Base-by-base conservation (phyloP, 1,140 invertebrate genomes). In the Dendrolimus kikuchii region DNA sequence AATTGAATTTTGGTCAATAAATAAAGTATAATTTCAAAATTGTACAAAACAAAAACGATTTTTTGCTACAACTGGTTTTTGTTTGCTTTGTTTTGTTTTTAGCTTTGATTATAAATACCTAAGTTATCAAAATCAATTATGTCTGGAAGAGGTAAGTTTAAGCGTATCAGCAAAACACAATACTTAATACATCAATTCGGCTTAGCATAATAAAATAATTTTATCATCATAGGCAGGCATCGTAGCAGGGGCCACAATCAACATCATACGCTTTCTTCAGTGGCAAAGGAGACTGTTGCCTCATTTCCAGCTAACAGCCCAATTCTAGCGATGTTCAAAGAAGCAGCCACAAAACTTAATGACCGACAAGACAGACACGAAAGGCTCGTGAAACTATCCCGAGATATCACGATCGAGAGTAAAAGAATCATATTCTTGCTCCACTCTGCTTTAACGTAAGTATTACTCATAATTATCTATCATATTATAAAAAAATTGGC, bases 351-450 rank as follows among this genome's bases (percentile, higher is more conserved):
- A 4, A 92, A 94, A 66, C 84, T 98, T 5, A 95, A 96, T 66
- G 82, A 88, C 0, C 93, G 94, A 62, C 93, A 98, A 72, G 95
- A 98, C 78, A 91, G 94, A 66, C 92, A 93, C 74, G 96, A 98
- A 74, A 87, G 94, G 54, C 90, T 98, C 7, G 90, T 96, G 0
- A 97, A 97, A 86, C 79, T 93, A 1, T 93, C 93, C 57, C 86
- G 96, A 46, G 96, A 98, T 77, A 92, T 97, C n/a, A 97, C 95
- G 2, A 96, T 97, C 60, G 95, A 97, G 71, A 96, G 95, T 67
- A 98, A 98, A 76, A 88, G 95, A 59, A 93, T 95, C 8, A 98
- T 98, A 55, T 97, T 96, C 77, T 81, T 95, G 9, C 81, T 98
- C 7, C 96, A 98, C 70, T 93, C 94, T 38, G 86, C 93, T 47